phyloP scores from a whole-genome alignment of 2,888 invertebrate species.

The Drosophila emarginata region DNA sequence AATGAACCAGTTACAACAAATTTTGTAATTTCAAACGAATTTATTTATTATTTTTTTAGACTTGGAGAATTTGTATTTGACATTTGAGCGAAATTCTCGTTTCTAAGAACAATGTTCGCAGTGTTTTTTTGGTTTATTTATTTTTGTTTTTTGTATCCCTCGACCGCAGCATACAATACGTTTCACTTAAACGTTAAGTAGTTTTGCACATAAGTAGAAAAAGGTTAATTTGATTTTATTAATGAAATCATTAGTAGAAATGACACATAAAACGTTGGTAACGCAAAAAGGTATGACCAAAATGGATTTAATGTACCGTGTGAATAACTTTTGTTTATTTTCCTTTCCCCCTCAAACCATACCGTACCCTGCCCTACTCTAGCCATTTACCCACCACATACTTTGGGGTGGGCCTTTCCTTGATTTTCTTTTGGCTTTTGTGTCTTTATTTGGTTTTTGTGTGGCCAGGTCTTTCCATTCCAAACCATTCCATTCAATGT shows the following conservation, averaged over 20 bases:
- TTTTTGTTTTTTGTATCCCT: neutral
- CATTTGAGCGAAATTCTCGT: conserved; percentile 43
- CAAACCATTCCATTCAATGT: conserved; percentile 28
- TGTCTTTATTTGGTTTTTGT: conserved; percentile 13
- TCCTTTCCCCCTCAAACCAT: neutral
- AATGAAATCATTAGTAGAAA: conserved; percentile 43
- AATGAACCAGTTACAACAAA: no score
- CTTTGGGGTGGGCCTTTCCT: neutral
- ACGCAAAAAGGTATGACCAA: neutral
- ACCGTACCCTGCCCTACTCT: no score
- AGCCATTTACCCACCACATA: neutral
- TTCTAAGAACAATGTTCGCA: conserved; percentile 35
- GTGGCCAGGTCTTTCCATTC: conserved; percentile 19
- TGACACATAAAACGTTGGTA: conserved; percentile 13
- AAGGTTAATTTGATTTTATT: conserved; percentile 44
- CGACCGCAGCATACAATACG: neutral
- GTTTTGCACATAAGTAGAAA: conserved; percentile 28
- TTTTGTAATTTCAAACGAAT: no score
- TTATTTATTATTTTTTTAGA: no score
- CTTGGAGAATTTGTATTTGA: neutral
- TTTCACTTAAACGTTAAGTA: conserved; percentile 30
- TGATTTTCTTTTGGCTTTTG: conserved; percentile 6
- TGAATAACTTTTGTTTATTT: conserved; percentile 29
- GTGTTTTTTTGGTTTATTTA: neutral
- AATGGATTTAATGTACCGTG: conserved; percentile 48